Evolutionary conservation across 2,113 vertebrate species (phyloP), one percentile per base, ranked within the genome.

Genomic region (Acanthochromis polyacanthus): DNA sequence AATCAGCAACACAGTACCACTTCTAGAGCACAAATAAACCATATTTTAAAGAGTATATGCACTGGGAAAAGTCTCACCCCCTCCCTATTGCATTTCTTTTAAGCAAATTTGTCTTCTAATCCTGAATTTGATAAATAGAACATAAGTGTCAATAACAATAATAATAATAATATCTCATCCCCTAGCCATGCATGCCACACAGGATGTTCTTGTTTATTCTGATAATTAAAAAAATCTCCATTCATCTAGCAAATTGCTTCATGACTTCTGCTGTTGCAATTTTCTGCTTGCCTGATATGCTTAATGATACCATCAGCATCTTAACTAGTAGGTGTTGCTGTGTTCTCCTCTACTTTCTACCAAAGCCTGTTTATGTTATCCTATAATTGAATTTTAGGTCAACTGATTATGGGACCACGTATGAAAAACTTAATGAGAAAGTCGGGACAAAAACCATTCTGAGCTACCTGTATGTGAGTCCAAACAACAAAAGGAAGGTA

Each of bases 401-500:
- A 93, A 98, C 96, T 4, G 97, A 98, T 94, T 98, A 97, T 82
- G 97, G 97, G 86, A 96, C 96, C 78, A 98, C 96, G 0, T 98
- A 98, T 55, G 97, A 98, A 91, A 98, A 98, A 83, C 88, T 98
- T 81, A 98, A 98, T 74, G 97, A 98, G 78, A 97, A 97, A 95
- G 95, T 98, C 30, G 97, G 97, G 20, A 91, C 95, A 82, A 98
- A 98, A 92, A 97, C 96, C 52, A 96, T 98, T 81, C 89, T 98
- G 89, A 98, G 96, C 92, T 98, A 98, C 91, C 90, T 98, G 78
- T 98, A 98, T 12, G 97, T 98, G 85, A 98, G 96, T 81, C 97
- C 97, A 7, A 98, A 96, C 73, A 98, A 98, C 92, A 98, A 98
- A 82, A 95, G 96, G 62, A 98, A 98, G 96, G 97, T 98, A 95